Conservation (phyloP, 1,140 invertebrate species). For the Hyposmocoma kahamanoa region DNA sequence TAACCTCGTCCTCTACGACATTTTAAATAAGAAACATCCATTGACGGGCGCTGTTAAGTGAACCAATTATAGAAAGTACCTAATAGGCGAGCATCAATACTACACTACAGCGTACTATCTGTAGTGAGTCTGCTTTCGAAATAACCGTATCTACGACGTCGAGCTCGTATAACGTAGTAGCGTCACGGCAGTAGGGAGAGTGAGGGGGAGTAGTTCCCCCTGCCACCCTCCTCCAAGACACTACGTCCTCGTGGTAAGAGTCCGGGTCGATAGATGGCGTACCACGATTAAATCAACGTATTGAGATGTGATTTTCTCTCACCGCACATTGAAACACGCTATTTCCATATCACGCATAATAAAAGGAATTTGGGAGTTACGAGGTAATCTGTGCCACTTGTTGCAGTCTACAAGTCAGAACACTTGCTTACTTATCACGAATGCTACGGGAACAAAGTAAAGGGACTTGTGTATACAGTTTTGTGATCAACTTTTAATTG, state of each 20-base stretch:
- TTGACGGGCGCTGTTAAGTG: conserved; percentile 9
- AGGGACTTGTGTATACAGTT: too few species aligned
- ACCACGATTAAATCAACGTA: conserved; percentile 52
- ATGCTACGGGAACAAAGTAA: too few species aligned
- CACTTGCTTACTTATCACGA: too few species aligned
- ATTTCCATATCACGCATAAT: conserved; percentile 5
- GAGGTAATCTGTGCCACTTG: conserved; percentile 2
- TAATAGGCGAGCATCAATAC: conserved; percentile 33
- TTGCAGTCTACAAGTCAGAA: too few species aligned
- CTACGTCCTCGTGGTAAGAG: conserved; percentile 4
- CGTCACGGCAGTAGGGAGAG: conserved; percentile 10
- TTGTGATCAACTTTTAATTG: too few species aligned
- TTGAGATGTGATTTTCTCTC: conserved; percentile 26
- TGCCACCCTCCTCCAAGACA: not conserved
- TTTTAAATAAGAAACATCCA: conserved; percentile 4
- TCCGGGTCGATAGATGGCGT: conserved; percentile 51
- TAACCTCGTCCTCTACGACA: not conserved
- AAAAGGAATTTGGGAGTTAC: not conserved
- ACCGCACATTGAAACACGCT: conserved; percentile 26
- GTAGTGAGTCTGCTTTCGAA: conserved; percentile 28
- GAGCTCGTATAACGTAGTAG: conserved; percentile 27
- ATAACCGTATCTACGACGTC: conserved; percentile 27
- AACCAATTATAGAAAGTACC: conserved; percentile 21
- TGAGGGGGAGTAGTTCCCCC: conserved; percentile 3
- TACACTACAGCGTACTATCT: conserved; percentile 18